phyloP scores from a whole-genome alignment of 2,797 vertebrate genomes.

The Sebastes miniatus region DNA sequence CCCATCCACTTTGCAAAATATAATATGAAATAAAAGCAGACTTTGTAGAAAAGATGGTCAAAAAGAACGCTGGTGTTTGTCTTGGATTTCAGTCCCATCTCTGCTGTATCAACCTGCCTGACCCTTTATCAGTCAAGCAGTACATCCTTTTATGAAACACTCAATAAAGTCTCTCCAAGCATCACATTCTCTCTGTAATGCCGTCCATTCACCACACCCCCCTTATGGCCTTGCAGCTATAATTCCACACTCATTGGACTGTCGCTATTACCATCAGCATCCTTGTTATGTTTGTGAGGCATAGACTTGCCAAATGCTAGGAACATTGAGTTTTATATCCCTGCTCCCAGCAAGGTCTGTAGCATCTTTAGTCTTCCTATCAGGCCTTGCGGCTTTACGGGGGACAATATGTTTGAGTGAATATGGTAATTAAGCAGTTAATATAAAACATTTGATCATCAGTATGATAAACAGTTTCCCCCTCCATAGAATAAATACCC shows the following conservation, averaged over 20 bases:
- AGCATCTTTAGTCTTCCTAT: constrained; percentile 17
- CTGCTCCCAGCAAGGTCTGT: constrained; percentile 33
- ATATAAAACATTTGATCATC: constrained; percentile 34
- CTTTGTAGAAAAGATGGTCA: background rate
- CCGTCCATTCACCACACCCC: constrained; percentile 34
- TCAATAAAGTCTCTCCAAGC: constrained; percentile 46
- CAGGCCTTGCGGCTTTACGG: background rate
- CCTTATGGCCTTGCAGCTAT: constrained; percentile 47
- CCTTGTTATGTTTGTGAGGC: constrained; percentile 71
- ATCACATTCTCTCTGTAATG: constrained; percentile 34
- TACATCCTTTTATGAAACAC: constrained; percentile 31
- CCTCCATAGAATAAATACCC: constrained; percentile 22
- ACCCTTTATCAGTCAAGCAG: constrained; percentile 30
- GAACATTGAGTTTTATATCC: constrained; percentile 65
- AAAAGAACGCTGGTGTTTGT: background rate
- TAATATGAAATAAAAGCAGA: background rate
- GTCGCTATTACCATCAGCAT: constrained; percentile 45
- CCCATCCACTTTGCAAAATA: background rate
- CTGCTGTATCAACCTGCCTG: constrained; percentile 7
- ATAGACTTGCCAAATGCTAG: constrained; percentile 56
- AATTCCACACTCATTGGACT: constrained; percentile 54
- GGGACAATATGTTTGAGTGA: constrained; percentile 8
- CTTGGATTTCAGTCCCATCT: constrained; percentile 1
- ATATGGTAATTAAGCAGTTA: constrained; percentile 25
- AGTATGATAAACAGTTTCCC: constrained; percentile 19